Percentiles rank a stretch among this genome's conserved stretches.
phyloP scores from a whole-genome alignment of 2,797 vertebrate genomes.

The Scomberomorus guttatus region DNA sequence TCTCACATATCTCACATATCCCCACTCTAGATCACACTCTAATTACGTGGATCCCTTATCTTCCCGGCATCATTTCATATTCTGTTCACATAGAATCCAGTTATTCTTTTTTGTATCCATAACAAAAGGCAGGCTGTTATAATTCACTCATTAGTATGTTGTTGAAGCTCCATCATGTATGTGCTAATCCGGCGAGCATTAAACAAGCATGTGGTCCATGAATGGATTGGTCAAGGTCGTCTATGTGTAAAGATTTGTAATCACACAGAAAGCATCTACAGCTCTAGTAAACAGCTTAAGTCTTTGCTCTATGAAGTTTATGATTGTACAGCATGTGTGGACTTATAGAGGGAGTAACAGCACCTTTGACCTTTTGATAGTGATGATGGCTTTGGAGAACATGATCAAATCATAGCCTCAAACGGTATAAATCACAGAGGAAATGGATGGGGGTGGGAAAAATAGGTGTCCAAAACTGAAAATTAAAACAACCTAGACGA shows the following conservation, averaged over 20 bases:
- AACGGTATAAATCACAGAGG: not conserved
- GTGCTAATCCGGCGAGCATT: slow-evolving; percentile 53
- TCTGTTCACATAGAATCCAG: slow-evolving; percentile 14
- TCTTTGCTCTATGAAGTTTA: not conserved
- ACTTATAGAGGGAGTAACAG: not conserved
- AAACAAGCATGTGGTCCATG: slow-evolving; percentile 55
- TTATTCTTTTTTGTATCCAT: slow-evolving; percentile 1
- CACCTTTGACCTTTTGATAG: not conserved
- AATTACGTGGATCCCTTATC: slow-evolving; percentile 50
- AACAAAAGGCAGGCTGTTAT: slow-evolving; percentile 23
- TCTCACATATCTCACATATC: slow-evolving; percentile 31
- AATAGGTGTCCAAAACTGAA: not conserved
- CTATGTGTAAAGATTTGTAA: slow-evolving; percentile 15
- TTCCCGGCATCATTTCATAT: slow-evolving; percentile 24
- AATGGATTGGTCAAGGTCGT: slow-evolving; percentile 39
- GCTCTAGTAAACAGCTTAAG: not conserved
- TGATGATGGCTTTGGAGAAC: not conserved
- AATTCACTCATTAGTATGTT: slow-evolving; percentile 54
- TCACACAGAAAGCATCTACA: not conserved
- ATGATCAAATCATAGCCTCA: not conserved
- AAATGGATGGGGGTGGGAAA: not conserved
- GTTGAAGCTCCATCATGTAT: slow-evolving; percentile 29
- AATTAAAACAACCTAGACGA: slow-evolving; percentile 6
- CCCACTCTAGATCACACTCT: slow-evolving; percentile 28
- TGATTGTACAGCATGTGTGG: not conserved